Evolutionary conservation across 2,888 invertebrate species (phyloP), one percentile per base, ranked within the genome.

Genomic region (Lithophane leautieri): DNA sequence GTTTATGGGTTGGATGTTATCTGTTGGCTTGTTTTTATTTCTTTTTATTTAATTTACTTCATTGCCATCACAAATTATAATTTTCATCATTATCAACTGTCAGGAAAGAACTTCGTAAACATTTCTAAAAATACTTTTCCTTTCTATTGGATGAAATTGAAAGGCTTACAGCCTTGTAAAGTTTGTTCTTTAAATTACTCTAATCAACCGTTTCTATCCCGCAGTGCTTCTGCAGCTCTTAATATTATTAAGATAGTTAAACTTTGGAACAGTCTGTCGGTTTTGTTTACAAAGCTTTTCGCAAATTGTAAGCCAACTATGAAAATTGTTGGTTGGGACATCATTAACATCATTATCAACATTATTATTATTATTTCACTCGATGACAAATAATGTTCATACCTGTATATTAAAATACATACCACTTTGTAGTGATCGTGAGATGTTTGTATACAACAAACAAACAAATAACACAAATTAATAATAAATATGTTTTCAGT

Each of bases 211-310:
- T 63, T 40, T 54, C 22, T 40, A 50, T 1, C 2, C 40, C 16
- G 66, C 61, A 65, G 16, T 47, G 0, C 34, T 40, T 22, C 68
- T 69, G 75, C 75, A 75, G 63, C 68, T 65, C n/a, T 63, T 67
- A 71, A 78, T 78, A 61, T 47, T 14, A 66, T 78, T 79, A 79
- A 0, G 2, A 2, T 54, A 47, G 34, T 52, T 71, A 47, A 72
- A 66, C 60, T 47, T 66, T 72, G 54, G 1, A 62, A 61, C 44
- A 9, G 3, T 34, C 9, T 4, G 40, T 66, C 4, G 54, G 61
- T 54, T 79, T 61, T 61, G n/a, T 78, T 72, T 42, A 54, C 47
- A 42, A 22, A 73, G 19, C 40, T 50, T 79, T 65, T 54, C 14
- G 56, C n/a, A 62, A 77, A 62, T 66, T 77, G 47, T 68, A 34